Percentiles rank a stretch among this genome's conserved stretches.
Conservation (phyloP, 2,888 invertebrate genomes). For the Athalia circularis region DNA sequence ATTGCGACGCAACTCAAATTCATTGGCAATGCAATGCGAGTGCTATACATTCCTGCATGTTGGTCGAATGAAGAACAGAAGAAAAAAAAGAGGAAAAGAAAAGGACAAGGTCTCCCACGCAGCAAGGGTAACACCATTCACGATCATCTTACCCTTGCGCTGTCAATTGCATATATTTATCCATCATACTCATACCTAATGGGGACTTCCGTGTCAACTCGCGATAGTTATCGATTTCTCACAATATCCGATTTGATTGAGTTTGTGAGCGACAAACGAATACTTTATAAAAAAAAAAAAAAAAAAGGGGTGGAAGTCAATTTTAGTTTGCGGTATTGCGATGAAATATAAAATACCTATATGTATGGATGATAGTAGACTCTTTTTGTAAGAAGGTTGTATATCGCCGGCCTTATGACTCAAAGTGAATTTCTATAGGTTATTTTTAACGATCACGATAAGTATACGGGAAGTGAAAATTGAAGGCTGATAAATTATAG, state of each 20-base stretch:
- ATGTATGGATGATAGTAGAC: no score
- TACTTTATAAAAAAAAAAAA: no score
- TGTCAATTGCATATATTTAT: slow-evolving; percentile 10
- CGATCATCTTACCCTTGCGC: slow-evolving; percentile 15
- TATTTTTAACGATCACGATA: neutral
- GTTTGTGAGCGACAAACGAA: no score
- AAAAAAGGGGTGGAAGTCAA: no score
- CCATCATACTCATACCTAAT: no score
- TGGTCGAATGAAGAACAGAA: slow-evolving; percentile 19
- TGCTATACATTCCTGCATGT: slow-evolving; percentile 41
- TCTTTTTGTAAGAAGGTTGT: neutral
- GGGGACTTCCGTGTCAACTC: no score
- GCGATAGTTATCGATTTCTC: no score
- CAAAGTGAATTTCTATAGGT: neutral
- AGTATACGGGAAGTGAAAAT: neutral
- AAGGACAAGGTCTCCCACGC: slow-evolving; percentile 24
- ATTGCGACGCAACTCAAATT: slow-evolving; percentile 32
- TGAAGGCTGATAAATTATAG: neutral
- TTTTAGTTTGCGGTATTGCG: no score
- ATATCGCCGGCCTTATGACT: neutral
- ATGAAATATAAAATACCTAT: no score
- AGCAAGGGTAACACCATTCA: slow-evolving; percentile 16
- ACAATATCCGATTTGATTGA: no score
- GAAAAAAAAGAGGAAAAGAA: neutral
- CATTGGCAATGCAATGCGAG: slow-evolving; percentile 56